Conservation (phyloP, 1,140 invertebrate species). For the Bactericera cockerelli region DNA sequence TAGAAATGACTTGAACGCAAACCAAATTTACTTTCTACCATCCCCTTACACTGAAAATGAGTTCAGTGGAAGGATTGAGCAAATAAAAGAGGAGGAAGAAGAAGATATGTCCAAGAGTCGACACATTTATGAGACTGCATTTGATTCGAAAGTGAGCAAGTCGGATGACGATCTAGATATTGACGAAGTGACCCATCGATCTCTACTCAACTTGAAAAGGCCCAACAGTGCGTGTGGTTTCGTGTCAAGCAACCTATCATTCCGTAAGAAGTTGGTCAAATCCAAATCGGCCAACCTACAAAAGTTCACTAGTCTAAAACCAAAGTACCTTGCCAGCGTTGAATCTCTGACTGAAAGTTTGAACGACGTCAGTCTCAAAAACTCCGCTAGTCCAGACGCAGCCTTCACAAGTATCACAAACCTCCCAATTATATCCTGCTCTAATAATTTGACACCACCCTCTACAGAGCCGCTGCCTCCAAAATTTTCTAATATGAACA, state of each 20-base stretch:
- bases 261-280: neutral
- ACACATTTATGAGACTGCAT: constrained; percentile 74
- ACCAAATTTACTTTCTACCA: neutral
- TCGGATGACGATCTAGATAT: constrained; percentile 64
- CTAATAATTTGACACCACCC: constrained; percentile 2
- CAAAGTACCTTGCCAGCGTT: constrained; percentile 1
- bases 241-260: neutral
- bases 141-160: constrained; percentile 67
- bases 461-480: neutral
- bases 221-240: constrained; percentile 2
- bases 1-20: neutral
- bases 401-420: neutral
- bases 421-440: neutral
- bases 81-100: constrained; percentile 22
- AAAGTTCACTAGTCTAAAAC: constrained; percentile 1
- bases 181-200: constrained; percentile 3
- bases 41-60: constrained; percentile 2
- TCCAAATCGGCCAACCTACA: neutral
- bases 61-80: neutral
- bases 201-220: neutral
- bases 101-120: constrained; percentile 44
- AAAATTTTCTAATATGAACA: constrained; percentile 1
- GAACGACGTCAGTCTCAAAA: neutral
- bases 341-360: constrained; percentile 1
- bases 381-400: neutral